phyloP scores from a whole-genome alignment of 2,113 vertebrate genomes.

The Stegastes partitus region DNA sequence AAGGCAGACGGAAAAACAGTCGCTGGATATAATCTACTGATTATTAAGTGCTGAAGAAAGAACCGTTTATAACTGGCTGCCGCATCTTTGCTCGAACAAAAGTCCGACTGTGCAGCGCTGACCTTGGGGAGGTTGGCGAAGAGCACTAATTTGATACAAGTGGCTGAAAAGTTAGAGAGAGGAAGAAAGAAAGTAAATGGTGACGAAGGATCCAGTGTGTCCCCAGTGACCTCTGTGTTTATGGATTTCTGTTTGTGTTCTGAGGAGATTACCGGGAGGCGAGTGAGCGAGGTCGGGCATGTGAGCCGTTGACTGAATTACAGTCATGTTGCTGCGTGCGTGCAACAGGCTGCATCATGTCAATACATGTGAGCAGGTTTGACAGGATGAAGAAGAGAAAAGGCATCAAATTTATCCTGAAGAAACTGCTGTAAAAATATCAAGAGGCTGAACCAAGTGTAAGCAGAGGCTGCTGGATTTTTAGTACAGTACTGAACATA shows the following conservation, averaged over 20 bases:
- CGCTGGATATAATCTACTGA: constrained; percentile 17
- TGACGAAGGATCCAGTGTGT: constrained; percentile 64
- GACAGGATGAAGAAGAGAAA: background rate
- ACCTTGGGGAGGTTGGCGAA: constrained; percentile 65
- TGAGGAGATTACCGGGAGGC: constrained; percentile 3
- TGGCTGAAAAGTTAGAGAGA: constrained; percentile 10
- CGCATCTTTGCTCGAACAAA: constrained; percentile 42
- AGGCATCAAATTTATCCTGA: background rate
- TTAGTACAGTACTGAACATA: too few relatives aligned
- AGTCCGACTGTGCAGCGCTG: constrained; percentile 36
- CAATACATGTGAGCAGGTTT: background rate
- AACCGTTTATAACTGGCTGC: constrained; percentile 6
- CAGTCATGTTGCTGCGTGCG: background rate
- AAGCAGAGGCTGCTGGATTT: too few relatives aligned
- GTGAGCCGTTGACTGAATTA: constrained; percentile 21
- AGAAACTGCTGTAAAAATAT: background rate
- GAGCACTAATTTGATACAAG: constrained; percentile 34
- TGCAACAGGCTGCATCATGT: background rate
- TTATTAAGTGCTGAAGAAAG: constrained; percentile 76
- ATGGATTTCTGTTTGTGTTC: constrained; percentile 2
- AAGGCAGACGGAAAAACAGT: background rate
- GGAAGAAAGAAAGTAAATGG: constrained; percentile 54
- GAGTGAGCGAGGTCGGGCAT: constrained; percentile 14
- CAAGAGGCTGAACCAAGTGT: background rate
- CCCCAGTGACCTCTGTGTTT: constrained; percentile 11